Conservation (phyloP, 1,140 invertebrate genomes). For the Procambarus clarkii region DNA sequence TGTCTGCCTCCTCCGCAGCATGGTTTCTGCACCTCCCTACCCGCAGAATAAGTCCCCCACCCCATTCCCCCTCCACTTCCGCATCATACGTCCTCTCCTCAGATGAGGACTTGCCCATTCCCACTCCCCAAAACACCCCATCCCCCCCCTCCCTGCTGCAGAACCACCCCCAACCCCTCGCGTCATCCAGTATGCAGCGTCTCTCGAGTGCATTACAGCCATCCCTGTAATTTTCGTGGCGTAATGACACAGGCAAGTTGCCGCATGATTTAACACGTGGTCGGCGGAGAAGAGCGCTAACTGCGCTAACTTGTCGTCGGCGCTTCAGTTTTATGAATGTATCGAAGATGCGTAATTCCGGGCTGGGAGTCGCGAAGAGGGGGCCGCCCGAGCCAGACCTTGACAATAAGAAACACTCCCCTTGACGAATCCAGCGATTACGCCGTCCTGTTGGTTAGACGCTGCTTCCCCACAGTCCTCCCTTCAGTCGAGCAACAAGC, state of each 20-base stretch:
- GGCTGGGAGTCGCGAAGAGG: slow-evolving; percentile 1
- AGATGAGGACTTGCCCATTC: too few relatives aligned
- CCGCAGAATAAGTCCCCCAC: too few relatives aligned
- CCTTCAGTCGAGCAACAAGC: neutral
- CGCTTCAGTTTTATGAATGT: slow-evolving; percentile 40
- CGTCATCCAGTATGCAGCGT: slow-evolving; percentile 32
- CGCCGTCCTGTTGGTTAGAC: neutral
- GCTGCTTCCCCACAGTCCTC: slow-evolving; percentile 5
- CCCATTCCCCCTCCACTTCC: neutral
- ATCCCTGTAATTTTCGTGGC: slow-evolving; percentile 30
- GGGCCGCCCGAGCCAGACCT: slow-evolving; percentile 5
- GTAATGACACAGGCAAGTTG: slow-evolving; percentile 25
- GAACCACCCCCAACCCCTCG: neutral
- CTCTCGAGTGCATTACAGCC: slow-evolving; percentile 42
- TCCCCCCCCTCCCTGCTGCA: neutral
- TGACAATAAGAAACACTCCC: slow-evolving; percentile 47
- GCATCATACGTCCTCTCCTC: neutral
- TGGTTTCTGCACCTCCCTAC: too few relatives aligned
- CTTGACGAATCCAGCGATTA: slow-evolving; percentile 49
- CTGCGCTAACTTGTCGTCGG: slow-evolving; percentile 32
- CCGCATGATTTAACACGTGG: slow-evolving; percentile 47
- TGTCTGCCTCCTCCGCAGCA: too few relatives aligned
- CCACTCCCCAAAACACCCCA: neutral
- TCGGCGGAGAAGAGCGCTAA: slow-evolving; percentile 31
- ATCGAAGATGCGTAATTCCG: slow-evolving; percentile 28